Evolutionary conservation across 2,113 vertebrate species (phyloP).

Genomic region (Chauna torquata): DNA sequence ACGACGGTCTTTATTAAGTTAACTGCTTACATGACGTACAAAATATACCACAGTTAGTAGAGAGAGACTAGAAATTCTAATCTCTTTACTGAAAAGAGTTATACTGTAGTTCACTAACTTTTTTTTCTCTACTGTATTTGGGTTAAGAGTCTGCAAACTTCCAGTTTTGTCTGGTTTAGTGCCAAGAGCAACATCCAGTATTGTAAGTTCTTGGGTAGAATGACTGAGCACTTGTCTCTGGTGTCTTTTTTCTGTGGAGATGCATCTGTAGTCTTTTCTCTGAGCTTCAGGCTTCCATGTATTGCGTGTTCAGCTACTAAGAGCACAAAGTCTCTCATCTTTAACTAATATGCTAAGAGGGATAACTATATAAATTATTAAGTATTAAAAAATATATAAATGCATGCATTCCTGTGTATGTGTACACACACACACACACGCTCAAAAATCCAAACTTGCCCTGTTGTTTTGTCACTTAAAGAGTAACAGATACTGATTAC

Average conservation of each 20-base stretch:
- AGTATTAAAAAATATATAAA: not conserved
- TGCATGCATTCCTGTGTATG: not conserved
- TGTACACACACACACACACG: not conserved
- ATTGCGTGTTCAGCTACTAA: not conserved
- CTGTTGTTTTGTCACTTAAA: not conserved
- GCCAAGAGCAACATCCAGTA: not conserved
- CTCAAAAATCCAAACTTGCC: not conserved
- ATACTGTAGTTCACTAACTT: not conserved
- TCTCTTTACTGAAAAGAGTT: not conserved
- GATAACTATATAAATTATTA: not conserved
- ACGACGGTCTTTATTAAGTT: no score
- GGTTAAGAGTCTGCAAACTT: not conserved
- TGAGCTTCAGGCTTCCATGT: not conserved
- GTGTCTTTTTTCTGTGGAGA: not conserved
- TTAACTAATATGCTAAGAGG: not conserved
- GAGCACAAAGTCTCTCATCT: not conserved
- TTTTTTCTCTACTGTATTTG: no score
- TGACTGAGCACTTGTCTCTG: not conserved
- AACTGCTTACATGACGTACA: not conserved
- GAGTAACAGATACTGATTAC: not conserved
- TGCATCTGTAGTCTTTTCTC: not conserved
- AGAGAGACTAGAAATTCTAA: not conserved
- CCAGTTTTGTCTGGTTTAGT: no score
- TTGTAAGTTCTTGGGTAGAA: rapidly evolving
- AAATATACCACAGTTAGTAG: not conserved